phyloP scores from a whole-genome alignment of 2,797 vertebrate genomes.

The Chaenodraco wilsoni region DNA sequence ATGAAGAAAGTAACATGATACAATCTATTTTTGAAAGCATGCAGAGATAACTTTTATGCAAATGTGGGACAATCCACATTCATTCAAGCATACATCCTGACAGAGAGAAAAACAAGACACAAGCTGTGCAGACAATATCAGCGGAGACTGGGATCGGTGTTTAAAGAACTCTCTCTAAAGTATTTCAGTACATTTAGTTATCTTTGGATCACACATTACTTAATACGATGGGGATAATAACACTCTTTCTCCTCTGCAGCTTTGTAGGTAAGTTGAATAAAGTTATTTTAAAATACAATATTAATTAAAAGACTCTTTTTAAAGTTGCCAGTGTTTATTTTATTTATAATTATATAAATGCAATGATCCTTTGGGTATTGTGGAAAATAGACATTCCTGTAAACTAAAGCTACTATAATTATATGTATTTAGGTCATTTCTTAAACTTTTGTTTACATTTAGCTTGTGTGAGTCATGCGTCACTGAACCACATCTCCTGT shows the following conservation, averaged over 20 bases:
- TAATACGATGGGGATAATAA: constrained; percentile 42
- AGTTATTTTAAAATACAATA: constrained; percentile 11
- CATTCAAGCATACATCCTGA: constrained; percentile 71
- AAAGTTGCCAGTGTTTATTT: too few relatives aligned
- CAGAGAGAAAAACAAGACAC: constrained; percentile 37
- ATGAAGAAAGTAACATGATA: not conserved
- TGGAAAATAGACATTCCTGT: not conserved
- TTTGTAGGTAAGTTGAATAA: constrained; percentile 58
- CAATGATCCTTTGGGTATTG: not conserved
- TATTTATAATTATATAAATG: constrained; percentile 1
- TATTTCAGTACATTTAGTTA: not conserved
- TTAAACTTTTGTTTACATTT: constrained; percentile 13
- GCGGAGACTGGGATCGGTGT: not conserved
- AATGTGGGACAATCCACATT: constrained; percentile 51
- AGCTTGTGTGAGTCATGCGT: constrained; percentile 61
- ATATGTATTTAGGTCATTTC: too few relatives aligned
- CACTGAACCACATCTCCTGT: constrained; percentile 78
- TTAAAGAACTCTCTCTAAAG: not conserved
- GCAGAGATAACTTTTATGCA: constrained; percentile 45
- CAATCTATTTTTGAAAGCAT: not conserved
- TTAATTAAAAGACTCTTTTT: not conserved
- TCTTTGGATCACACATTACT: constrained; percentile 9
- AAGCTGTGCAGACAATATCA: not conserved
- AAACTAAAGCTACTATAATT: not conserved
- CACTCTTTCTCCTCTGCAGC: constrained; percentile 58